These are phyloP conservation scores for Scolanthus callimorphus DNA, from an alignment of 92 coral and sea anemone species.

Conservation along the genomic window DNA sequence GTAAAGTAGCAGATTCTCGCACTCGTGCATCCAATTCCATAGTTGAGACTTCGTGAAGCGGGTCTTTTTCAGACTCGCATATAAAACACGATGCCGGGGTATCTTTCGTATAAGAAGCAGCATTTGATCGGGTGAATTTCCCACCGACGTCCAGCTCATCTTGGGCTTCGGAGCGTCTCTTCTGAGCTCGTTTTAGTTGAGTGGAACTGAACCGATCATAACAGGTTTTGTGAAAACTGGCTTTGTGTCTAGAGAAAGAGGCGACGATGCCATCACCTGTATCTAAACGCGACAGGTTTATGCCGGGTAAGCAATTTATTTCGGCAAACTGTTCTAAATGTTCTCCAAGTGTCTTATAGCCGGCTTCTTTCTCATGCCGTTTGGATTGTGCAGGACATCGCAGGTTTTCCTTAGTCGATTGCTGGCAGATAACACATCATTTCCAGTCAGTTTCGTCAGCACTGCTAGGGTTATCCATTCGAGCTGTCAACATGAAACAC, in stretches of 20 bases:
- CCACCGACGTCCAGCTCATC: neutral
- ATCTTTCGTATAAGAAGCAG: neutral
- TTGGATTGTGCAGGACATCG: no score
- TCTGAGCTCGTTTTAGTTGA: conserved; percentile 24
- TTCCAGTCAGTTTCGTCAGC: conserved; percentile 24
- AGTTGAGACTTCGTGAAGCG: conserved; percentile 44
- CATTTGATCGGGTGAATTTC: conserved; percentile 15
- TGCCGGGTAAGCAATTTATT: conserved; percentile 6
- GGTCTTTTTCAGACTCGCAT: conserved; percentile 4
- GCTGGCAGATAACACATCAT: conserved; percentile 23
- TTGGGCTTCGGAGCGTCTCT: conserved; percentile 2
- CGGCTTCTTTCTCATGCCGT: no score
- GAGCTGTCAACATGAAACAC: conserved; percentile 5
- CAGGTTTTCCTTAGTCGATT: conserved; percentile 15
- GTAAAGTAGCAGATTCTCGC: conserved; percentile 25
- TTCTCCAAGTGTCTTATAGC: conserved; percentile 20
- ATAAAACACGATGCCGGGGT: conserved; percentile 1
- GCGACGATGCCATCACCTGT: conserved; percentile 27
- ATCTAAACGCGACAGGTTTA: conserved; percentile 11
- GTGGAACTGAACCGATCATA: conserved; percentile 15
- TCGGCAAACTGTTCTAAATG: conserved; percentile 26
- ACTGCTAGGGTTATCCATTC: neutral
- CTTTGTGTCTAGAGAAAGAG: conserved; percentile 24
- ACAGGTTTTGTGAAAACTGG: conserved; percentile 48
- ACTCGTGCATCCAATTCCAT: conserved; percentile 39